These are phyloP conservation scores for Rugalucina vietnamica DNA, from an alignment of 2,888 invertebrate species.

Conservation along the genomic window DNA sequence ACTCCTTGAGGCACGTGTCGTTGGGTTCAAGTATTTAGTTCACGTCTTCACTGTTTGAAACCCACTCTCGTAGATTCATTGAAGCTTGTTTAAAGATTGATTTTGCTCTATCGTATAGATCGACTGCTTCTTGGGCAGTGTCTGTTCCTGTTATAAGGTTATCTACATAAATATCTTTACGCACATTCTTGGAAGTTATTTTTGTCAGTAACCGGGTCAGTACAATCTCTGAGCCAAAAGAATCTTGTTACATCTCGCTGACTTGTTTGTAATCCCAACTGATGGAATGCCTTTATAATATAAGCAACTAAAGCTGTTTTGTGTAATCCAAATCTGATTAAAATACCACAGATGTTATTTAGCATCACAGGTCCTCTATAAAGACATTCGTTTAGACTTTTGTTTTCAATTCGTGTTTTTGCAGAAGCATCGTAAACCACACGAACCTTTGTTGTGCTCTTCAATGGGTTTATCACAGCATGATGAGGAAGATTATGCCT, in stretches of 20 bases:
- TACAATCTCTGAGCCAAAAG: slow-evolving; percentile 1
- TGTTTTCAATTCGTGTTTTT: background rate
- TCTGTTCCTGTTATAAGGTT: background rate
- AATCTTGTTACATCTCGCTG: background rate
- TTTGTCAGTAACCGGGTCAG: background rate
- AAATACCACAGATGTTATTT: slow-evolving; percentile 12
- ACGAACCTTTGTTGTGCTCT: slow-evolving; percentile 10
- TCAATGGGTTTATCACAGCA: slow-evolving; percentile 2
- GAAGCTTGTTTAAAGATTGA: slow-evolving; percentile 1
- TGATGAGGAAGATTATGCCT: slow-evolving; percentile 13
- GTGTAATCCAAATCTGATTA: slow-evolving; percentile 6
- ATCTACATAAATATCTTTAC: background rate
- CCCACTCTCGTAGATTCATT: slow-evolving; percentile 7
- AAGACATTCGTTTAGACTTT: slow-evolving; percentile 33
- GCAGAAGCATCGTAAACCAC: slow-evolving; percentile 12
- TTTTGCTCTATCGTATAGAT: background rate
- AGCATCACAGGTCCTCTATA: slow-evolving; percentile 14
- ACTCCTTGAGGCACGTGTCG: background rate
- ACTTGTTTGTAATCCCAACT: slow-evolving; percentile 9
- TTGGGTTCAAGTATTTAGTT: background rate
- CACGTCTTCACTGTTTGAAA: slow-evolving; percentile 8
- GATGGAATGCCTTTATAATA: slow-evolving; percentile 5
- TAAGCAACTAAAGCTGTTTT: background rate
- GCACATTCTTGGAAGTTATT: background rate
- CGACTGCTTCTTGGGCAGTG: background rate